phyloP scores from a whole-genome alignment of 2,888 invertebrate genomes.

The Thymelicus acteon region DNA sequence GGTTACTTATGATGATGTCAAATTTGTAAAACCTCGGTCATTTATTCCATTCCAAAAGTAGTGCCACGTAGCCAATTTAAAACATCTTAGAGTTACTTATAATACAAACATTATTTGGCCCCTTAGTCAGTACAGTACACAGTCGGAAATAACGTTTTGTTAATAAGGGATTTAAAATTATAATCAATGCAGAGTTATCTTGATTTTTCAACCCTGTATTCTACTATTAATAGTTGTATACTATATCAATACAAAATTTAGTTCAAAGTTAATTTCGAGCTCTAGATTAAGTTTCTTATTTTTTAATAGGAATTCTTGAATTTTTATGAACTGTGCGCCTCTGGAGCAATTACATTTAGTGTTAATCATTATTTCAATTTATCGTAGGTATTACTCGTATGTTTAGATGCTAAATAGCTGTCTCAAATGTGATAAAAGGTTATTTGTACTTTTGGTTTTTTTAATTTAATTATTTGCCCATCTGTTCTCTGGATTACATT shows the following conservation, averaged over 20 bases:
- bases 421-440: no score
- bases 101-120: slow-evolving; percentile 24
- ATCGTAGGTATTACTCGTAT: no score
- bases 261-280: neutral
- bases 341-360: neutral
- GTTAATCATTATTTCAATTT: no score
- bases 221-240: neutral
- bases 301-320: neutral
- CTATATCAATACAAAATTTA: neutral
- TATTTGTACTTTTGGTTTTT: no score
- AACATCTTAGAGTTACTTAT: slow-evolving; percentile 23
- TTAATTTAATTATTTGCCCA: no score
- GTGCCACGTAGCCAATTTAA: neutral
- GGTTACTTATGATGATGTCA: neutral
- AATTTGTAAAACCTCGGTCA: neutral
- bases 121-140: slow-evolving; percentile 22
- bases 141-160: slow-evolving; percentile 4
- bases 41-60: neutral
- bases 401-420: no score
- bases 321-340: neutral
- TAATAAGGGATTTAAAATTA: slow-evolving; percentile 3
- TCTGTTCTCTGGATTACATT: no score
- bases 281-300: neutral
- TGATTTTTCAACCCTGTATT: slow-evolving; percentile 9
- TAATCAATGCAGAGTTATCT: neutral